A percentile compares a stretch with the other conserved stretches of the same genome.
These are phyloP conservation scores for Linurgus olivaceus DNA, from an alignment of 2,797 vertebrate species.

Conservation along the genomic window DNA sequence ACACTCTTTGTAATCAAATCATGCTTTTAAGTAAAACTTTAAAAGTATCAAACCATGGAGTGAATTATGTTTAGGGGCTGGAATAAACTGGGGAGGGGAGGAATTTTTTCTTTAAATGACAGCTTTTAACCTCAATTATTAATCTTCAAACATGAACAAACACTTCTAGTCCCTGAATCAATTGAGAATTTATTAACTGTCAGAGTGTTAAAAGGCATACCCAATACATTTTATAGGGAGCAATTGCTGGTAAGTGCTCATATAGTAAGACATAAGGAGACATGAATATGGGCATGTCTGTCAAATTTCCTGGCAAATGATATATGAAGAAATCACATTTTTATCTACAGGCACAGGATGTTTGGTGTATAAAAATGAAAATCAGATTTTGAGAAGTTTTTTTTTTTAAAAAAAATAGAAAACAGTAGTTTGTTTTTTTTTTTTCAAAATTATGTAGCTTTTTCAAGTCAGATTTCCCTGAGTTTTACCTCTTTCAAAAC, in stretches of 20 bases:
- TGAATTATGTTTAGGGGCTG: not conserved
- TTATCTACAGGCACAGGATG: slow-evolving; percentile 2
- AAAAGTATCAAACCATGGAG: not conserved
- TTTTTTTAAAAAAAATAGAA: no score
- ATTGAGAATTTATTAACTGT: slow-evolving; percentile 51
- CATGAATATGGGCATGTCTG: slow-evolving; percentile 26
- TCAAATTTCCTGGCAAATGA: slow-evolving; percentile 30
- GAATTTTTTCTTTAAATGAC: not conserved
- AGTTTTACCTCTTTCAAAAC: not conserved
- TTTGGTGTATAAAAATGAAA: not conserved
- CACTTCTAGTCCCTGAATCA: slow-evolving; percentile 15
- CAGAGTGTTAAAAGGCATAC: slow-evolving; percentile 48
- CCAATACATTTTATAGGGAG: slow-evolving; percentile 42
- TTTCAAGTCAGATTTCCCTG: slow-evolving; percentile 13
- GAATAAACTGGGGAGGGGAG: not conserved
- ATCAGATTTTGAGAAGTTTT: not conserved
- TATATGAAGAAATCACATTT: slow-evolving; percentile 52
- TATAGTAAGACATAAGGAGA: slow-evolving; percentile 30
- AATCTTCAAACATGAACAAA: slow-evolving; percentile 48
- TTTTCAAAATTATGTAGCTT: not conserved
- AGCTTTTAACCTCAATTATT: slow-evolving; percentile 29
- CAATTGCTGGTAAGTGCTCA: slow-evolving; percentile 51
- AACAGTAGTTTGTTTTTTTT: not conserved
- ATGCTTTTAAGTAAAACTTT: not conserved
- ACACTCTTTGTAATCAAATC: not conserved